Evolutionary conservation across 2,113 vertebrate species (phyloP), one percentile per base, ranked within the genome.

Genomic region (Burhinus bistriatus): DNA sequence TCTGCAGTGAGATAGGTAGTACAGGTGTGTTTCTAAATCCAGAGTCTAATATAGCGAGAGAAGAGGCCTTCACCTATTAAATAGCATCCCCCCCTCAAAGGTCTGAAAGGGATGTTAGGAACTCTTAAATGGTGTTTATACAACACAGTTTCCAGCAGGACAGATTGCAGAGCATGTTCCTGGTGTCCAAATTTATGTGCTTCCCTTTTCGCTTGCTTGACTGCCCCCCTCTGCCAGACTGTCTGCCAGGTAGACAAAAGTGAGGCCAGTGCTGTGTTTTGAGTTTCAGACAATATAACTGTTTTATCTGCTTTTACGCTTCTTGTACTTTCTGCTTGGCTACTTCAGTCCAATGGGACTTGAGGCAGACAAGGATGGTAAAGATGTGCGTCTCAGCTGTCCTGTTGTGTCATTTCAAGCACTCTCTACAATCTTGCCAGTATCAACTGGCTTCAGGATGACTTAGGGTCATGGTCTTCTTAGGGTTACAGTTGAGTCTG

Each of bases 341-440:
- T 65, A 0, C 59, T 79, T 79, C 9, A 40, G 15, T 47, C 51
- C 1, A 0, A 23, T 16, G 55, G 7, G 68, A 54, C 26, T n/a
- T 12, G 19, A 54, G n/a, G 25, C 15, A 68, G 38, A 45, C 13
- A 12, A 27, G 32, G 42, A 9, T 22, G 15, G 30, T n/a, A 54
- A 70, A 25, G 49, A 25, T 9, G 4, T 12, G 17, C 2, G 0
- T 12, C 57, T 29, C 0, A 0, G 14, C 52, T 86, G 79, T 22
- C 15, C 58, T 11, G 21, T 9, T 27, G 5, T 1, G 0, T 36
- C 1, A 0, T 83, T 83, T 55, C 51, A 44, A 11, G 25, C 0
- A 0, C 16, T 25, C 6, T 47, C 62, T 71, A 21, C 62, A n/a
- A 1, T 25, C 36, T 38, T 71, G 14, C 40, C 44, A 23, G 30